Evolutionary conservation across 2,888 invertebrate species (phyloP).

Genomic region (Agriopis leucophaearia): DNA sequence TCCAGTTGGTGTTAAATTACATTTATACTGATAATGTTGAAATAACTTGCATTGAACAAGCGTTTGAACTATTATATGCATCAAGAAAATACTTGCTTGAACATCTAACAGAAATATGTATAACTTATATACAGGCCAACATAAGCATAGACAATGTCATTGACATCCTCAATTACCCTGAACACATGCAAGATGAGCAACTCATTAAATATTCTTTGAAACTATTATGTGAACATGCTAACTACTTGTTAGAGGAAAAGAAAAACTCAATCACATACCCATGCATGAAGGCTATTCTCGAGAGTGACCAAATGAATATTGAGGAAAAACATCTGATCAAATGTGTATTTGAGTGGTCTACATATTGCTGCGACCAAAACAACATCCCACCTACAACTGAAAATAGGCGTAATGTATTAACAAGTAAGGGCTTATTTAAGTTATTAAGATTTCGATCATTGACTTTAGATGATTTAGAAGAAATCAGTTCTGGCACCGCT

Average conservation of each 20-base stretch:
- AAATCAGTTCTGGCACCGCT: constrained; percentile 63
- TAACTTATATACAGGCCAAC: constrained; percentile 83
- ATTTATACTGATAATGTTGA: constrained; percentile 87
- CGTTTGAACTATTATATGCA: constrained; percentile 88
- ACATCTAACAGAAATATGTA: constrained; percentile 80
- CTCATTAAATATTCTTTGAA: constrained; percentile 82
- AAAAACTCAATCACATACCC: constrained; percentile 78
- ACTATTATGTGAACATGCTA: constrained; percentile 85
- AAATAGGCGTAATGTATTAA: constrained; percentile 76
- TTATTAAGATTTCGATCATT: constrained; percentile 78
- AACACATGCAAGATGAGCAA: constrained; percentile 85
- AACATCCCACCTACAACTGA: constrained; percentile 69
- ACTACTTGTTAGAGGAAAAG: constrained; percentile 81
- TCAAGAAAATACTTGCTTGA: constrained; percentile 88
- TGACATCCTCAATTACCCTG: constrained; percentile 87
- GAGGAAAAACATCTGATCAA: constrained; percentile 83
- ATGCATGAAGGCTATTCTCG: constrained; percentile 82
- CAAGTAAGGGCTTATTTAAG: constrained; percentile 74
- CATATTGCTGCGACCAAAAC: constrained; percentile 79
- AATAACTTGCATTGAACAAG: constrained; percentile 85
- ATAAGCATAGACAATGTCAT: constrained; percentile 86
- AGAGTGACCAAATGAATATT: constrained; percentile 81
- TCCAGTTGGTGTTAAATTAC: constrained; percentile 87
- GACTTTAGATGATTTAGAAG: constrained; percentile 70
- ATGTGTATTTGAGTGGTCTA: constrained; percentile 85